These are phyloP conservation scores for Luperina nickerlii DNA, from an alignment of 2,888 invertebrate species.

Conservation along the genomic window DNA sequence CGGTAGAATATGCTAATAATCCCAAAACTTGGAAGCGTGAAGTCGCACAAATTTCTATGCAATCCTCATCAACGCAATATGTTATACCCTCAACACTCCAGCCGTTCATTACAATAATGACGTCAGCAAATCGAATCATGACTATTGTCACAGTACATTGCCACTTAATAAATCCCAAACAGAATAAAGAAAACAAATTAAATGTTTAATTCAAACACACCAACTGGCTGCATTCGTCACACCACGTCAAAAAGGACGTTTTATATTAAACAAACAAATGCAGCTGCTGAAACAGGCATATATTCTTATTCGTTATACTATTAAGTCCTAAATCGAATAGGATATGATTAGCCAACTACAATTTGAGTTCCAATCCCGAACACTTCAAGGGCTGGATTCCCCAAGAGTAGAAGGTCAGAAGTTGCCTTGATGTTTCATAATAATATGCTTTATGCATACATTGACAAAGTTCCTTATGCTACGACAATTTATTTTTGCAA, in stretches of 20 bases:
- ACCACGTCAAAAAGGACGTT: conserved; percentile 71
- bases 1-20: conserved; percentile 28
- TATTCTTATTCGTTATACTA: neutral
- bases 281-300: neutral
- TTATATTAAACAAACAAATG: conserved; percentile 42
- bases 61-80: conserved; percentile 55
- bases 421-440: neutral
- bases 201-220: conserved; percentile 87
- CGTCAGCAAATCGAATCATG: conserved; percentile 81
- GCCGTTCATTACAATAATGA: conserved; percentile 80
- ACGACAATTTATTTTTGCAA: neutral
- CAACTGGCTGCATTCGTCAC: conserved; percentile 85
- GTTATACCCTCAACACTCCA: conserved; percentile 27
- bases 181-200: conserved; percentile 87
- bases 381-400: conserved; percentile 26
- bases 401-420: conserved; percentile 10
- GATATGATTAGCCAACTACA: neutral
- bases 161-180: conserved; percentile 78
- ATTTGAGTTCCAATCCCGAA: conserved; percentile 16
- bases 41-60: conserved; percentile 37
- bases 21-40: conserved; percentile 5
- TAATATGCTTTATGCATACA: neutral
- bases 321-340: conserved; percentile 14
- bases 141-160: conserved; percentile 75
- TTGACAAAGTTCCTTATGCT: neutral